A percentile compares a stretch with the other conserved stretches of the same genome.
These are phyloP conservation scores for Polypterus bichir DNA, from an alignment of 2,113 vertebrate species.

Conservation along the genomic window DNA sequence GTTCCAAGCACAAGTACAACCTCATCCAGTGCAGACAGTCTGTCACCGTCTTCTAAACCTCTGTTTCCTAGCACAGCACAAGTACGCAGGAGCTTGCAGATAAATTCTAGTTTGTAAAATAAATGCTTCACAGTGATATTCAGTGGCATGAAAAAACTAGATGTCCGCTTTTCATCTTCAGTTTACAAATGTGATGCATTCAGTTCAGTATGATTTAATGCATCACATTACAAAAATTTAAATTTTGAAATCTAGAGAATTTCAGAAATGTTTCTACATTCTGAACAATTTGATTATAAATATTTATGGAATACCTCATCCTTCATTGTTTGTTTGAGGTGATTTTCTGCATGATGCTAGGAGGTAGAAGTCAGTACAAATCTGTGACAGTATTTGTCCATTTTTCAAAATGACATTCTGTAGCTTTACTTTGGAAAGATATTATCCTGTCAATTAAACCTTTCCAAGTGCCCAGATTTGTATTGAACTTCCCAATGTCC, in stretches of 20 bases:
- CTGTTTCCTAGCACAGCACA: constrained; percentile 91
- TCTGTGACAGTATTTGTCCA: not conserved
- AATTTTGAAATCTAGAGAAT: too few relatives aligned
- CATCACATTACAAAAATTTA: too few relatives aligned
- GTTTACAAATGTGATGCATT: not conserved
- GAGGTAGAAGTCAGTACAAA: not conserved
- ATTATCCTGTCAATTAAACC: not conserved
- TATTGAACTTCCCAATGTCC: not conserved
- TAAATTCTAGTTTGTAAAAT: constrained; percentile 31
- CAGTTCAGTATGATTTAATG: too few relatives aligned
- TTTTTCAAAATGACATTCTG: too few relatives aligned
- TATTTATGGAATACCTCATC: too few relatives aligned
- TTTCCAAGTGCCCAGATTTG: constrained; percentile 3
- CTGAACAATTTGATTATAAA: too few relatives aligned
- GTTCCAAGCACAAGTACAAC: constrained; percentile 86
- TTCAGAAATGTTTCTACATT: too few relatives aligned
- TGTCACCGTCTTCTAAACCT: constrained; percentile 92
- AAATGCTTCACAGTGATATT: constrained; percentile 44
- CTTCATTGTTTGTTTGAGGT: too few relatives aligned
- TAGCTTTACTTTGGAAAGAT: too few relatives aligned
- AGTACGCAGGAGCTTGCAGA: constrained; percentile 80
- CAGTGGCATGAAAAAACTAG: constrained; percentile 35
- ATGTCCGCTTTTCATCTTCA: not conserved
- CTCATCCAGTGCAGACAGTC: constrained; percentile 89
- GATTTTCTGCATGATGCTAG: too few relatives aligned